A percentile compares a stretch with the other conserved stretches of the same genome.
Evolutionary conservation across 2,797 vertebrate genomes (phyloP).

Genomic region (Pempheris klunzingeri): DNA sequence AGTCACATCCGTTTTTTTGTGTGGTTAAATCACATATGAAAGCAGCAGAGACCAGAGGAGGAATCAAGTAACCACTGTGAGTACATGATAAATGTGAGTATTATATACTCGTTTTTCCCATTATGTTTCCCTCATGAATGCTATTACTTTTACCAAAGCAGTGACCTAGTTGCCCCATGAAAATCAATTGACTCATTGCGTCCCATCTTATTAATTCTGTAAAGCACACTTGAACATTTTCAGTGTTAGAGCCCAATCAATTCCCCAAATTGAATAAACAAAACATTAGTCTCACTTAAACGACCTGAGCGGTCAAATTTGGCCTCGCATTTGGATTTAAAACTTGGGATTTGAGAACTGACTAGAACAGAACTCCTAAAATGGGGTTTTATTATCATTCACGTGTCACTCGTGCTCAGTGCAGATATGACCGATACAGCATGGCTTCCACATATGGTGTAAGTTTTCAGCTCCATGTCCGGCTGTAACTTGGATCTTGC

Average conservation of each 20-base stretch:
- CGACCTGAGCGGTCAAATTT: slow-evolving; percentile 10
- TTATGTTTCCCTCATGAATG: slow-evolving; percentile 19
- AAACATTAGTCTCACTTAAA: slow-evolving; percentile 51
- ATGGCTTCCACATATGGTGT: not conserved
- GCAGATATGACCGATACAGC: slow-evolving; percentile 6
- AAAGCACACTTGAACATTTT: slow-evolving; percentile 14
- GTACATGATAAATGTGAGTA: slow-evolving; percentile 22
- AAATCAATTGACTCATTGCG: slow-evolving; percentile 34
- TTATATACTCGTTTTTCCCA: not conserved
- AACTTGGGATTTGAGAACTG: not conserved
- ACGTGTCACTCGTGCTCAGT: not conserved
- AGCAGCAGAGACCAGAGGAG: not conserved
- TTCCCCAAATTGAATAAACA: slow-evolving; percentile 42
- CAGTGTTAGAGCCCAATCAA: slow-evolving; percentile 20
- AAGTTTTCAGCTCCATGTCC: slow-evolving; percentile 19
- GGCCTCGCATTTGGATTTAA: not conserved
- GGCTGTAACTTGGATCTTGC: slow-evolving; percentile 12
- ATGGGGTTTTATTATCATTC: not conserved
- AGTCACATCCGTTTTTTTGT: not conserved
- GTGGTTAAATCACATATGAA: slow-evolving; percentile 8
- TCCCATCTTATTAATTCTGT: slow-evolving; percentile 25
- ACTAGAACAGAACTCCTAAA: not conserved
- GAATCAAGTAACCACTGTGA: not conserved
- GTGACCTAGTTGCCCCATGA: slow-evolving; percentile 27
- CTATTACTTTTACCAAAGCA: slow-evolving; percentile 37